Base-by-base conservation (phyloP, 2,113 vertebrate genomes). In the Apaloderma vittatum region DNA sequence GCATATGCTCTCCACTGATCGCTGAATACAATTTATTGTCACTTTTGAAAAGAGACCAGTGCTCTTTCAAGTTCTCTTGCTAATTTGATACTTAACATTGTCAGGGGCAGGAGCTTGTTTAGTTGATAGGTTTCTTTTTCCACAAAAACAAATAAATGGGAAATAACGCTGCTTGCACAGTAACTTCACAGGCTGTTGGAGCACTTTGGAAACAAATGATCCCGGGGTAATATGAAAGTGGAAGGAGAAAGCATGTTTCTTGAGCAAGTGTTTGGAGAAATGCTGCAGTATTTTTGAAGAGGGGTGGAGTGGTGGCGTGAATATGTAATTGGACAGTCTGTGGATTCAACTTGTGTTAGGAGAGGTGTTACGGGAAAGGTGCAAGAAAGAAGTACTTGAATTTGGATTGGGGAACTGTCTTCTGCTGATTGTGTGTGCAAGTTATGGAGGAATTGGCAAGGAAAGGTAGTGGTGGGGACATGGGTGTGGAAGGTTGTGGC, bases 261-360 rank as follows among this genome's bases (percentile, higher is more conserved):
- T 32, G 43, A 63, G 45, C 26, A n/a, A 26, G n/a, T 49, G 40
- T 40, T 40, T 40, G 40, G 40, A 40, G 40, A 40, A 40, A 40
- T 52, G 43, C n/a, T 83, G 66, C 22, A 15, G 27, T 36, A 27
- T 43, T 77, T 63, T 43, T 86, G 48, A 48, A 51, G 80, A 45
- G 37, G 49, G 16, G 1, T 6, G 13, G 11, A 11, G 32, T 2
- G 3, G 23, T 21, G 8, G 0, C 66, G 15, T 17, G 8, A 22
- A 32, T 19, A 1, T 3, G 34, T 26, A 5, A 1, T 18, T 1
- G 0, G 12, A n/a, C 15, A 32, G 4, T 4, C 19, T 40, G 34
- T 13, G 49, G 15, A 1, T 8, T 48, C 32, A 48, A 9, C 11
- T 49, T 72, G 8, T 72, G 45, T 16, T 16, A 26, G 63, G 52